phyloP scores from a whole-genome alignment of 2,113 vertebrate genomes.

The Nothocercus nigrocapillus region DNA sequence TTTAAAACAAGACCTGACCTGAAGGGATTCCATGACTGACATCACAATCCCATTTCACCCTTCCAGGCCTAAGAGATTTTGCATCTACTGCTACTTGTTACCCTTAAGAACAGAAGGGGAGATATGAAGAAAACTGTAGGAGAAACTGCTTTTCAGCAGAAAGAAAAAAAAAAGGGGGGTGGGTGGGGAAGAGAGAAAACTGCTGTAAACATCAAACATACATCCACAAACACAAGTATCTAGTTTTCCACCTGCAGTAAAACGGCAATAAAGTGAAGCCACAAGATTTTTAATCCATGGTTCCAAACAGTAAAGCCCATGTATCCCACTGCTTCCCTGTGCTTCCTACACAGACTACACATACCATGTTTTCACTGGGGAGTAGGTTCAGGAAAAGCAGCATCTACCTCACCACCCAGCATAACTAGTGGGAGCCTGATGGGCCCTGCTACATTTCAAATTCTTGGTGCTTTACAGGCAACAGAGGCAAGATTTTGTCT shows the following conservation, averaged over 20 bases:
- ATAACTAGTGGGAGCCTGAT: neutral
- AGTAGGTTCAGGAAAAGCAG: neutral
- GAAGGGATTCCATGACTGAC: conserved; percentile 54
- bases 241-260: neutral
- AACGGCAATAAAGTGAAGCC: neutral
- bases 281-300: neutral
- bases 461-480: neutral
- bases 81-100: neutral
- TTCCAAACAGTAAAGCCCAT: neutral
- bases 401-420: neutral
- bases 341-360: neutral
- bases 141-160: neutral
- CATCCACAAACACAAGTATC: neutral
- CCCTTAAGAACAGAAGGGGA: neutral
- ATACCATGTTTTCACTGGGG: neutral
- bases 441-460: neutral
- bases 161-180: fast-evolving
- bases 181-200: neutral
- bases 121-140: neutral
- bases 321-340: neutral
- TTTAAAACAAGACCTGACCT: conserved; percentile 66
- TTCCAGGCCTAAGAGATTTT: conserved; percentile 9
- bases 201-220: neutral
- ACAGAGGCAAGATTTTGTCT: neutral
- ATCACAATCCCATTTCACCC: conserved; percentile 67